A percentile compares a stretch with the other conserved stretches of the same genome.
Evolutionary conservation across 2,113 vertebrate species (phyloP).

Genomic region (Spea multiplicata): DNA sequence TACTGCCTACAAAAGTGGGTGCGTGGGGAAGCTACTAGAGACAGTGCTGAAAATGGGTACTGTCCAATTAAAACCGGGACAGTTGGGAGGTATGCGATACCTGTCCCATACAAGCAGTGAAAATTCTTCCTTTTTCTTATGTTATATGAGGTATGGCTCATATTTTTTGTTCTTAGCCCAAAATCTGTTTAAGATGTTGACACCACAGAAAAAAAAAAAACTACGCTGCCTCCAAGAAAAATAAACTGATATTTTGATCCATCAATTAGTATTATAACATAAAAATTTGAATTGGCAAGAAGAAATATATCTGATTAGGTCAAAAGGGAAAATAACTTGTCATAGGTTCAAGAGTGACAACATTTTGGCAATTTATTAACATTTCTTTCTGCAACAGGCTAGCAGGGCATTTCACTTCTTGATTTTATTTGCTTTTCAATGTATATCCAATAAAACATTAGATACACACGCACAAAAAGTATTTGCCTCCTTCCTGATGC

Average conservation of each 20-base stretch:
- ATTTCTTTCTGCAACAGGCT: background rate
- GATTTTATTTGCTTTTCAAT: background rate
- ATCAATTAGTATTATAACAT: background rate
- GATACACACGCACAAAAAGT: no score
- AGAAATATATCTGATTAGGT: background rate
- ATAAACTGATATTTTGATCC: slow-evolving; percentile 1
- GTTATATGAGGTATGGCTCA: background rate
- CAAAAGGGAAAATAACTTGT: background rate
- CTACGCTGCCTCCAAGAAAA: background rate
- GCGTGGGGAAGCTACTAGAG: no score
- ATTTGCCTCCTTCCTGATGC: no score
- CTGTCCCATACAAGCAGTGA: background rate
- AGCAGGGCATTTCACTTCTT: background rate
- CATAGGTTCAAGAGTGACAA: background rate
- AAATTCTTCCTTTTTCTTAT: background rate
- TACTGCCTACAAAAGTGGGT: no score
- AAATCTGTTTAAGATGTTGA: background rate
- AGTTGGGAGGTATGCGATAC: background rate
- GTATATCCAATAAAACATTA: no score
- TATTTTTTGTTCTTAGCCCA: background rate
- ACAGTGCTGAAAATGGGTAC: no score
- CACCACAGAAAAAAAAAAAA: background rate
- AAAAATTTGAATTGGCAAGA: slow-evolving; percentile 27
- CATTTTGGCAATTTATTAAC: background rate
- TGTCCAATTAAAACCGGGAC: no score